Base-by-base conservation (phyloP, 2,113 vertebrate genomes). In the Boulengeromyrus knoepffleri region DNA sequence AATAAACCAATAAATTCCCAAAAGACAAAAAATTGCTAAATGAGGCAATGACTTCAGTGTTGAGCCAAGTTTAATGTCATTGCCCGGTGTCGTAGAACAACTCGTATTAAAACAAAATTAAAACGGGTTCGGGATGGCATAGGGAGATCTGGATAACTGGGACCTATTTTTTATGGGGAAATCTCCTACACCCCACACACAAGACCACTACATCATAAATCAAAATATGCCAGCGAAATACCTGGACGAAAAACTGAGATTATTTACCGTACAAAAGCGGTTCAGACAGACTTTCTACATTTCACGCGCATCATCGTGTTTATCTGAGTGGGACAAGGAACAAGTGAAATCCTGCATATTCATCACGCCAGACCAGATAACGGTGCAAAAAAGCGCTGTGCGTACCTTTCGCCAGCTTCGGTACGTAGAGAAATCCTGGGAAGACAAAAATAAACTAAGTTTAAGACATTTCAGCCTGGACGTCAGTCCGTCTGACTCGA, bases 401-500 rank as follows among this genome's bases (percentile, higher is more conserved):
- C 74, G 74, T 92, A 97, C 96, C 97, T 98, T 96, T 90, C 98
- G 96, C 98, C 98, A 99, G 85, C 95, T 96, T 84, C 96, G 96
- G 92, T 98, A 99, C 52, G 96, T 96, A 2, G 97, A 97, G 88
- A 99, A 96, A 87, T 99, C 98, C 92, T 97, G 95, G 0, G 98
- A 99, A 2, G 98, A 97, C 70, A 99, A 96, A 39, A 99, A 94
- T 77, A 98, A 95, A 89, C 98, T 99, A 66, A 99, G 95, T 17
- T 97, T 96, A 85, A 99, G 96, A 2, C 98, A 97, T 88, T 99
- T 98, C 88, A 99, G 96, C 52, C 97, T 95, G 0, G 97, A 95
- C 0, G 98, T 98, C 9, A 99, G 96, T 17, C 97, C 96, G 91
- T 97, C 96, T 0, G 98, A 99, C 89, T 99, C 98, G 2, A 99